Evolutionary conservation across 2,113 vertebrate genomes (phyloP).

Genomic region (Cromileptes altivelis): DNA sequence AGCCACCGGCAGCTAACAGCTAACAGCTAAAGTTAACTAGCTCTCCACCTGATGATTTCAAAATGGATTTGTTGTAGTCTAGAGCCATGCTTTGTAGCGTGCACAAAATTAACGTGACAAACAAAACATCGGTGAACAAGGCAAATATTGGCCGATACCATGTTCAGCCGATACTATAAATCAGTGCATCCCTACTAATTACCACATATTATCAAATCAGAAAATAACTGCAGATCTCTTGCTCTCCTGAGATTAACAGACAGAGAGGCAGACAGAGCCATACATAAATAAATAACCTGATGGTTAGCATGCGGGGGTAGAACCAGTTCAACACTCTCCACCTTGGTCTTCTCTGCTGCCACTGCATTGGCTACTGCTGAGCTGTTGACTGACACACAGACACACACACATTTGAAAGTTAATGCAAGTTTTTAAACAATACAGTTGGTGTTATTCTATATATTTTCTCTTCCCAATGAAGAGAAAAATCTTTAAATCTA

Average conservation of each 20-base stretch:
- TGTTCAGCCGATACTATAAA: too few species aligned
- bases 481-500: too few species aligned
- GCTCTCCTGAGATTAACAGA: background rate
- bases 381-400: constrained; percentile 54
- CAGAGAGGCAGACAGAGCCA: background rate
- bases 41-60: too few species aligned
- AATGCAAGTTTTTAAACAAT: background rate
- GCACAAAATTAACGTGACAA: too few species aligned
- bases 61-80: too few species aligned
- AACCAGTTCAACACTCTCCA: constrained; percentile 96
- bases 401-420: background rate
- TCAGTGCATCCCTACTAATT: too few species aligned
- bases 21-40: too few species aligned
- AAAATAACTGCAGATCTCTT: background rate
- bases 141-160: too few species aligned
- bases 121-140: too few species aligned
- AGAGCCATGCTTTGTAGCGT: too few species aligned
- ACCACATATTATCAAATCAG: background rate
- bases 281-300: constrained; percentile 80
- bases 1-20: too few species aligned
- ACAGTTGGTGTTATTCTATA: background rate
- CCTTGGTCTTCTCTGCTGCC: constrained; percentile 87
- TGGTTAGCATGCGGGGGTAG: constrained; percentile 96
- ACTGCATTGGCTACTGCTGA: constrained; percentile 76
- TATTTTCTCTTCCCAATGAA: too few species aligned